Base-by-base conservation (phyloP, 2,888 invertebrate genomes). In the Uloborus plumipes region DNA sequence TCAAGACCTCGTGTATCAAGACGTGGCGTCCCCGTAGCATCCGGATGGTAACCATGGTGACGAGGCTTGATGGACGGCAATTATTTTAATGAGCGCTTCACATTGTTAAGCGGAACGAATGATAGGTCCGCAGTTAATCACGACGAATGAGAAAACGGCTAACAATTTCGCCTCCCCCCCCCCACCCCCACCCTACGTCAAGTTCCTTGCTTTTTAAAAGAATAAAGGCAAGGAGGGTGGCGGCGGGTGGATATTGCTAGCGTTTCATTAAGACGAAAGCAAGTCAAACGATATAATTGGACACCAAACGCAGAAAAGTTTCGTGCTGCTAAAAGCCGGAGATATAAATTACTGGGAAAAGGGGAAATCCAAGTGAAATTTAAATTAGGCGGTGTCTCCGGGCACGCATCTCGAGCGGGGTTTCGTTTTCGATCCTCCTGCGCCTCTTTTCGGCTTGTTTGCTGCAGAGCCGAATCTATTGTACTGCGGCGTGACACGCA, bases 41-140 rank as follows among this genome's bases (percentile, higher is more conserved):
- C 79, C 79, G 61, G 73, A 73, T 72, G 64, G 80, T 81, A 20
- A 20, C 65, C 74, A 81, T 81, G 74, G 74, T 7, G 22, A 81
- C 80, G 64, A 49, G 55, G 58, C 70, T 74, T 81, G 80, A 81
- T 81, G 80, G 80, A 81, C 80, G 80, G 80, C 80, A 81, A 81
- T 81, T 81, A 81, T 81, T 81, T 81, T 81, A 81, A 81, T 81
- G 80, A 81, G 80, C 80, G 80, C 80, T 81, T 81, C 80, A 74
- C 74, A 75, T 81, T 81, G 80, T 81, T 81, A 81, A 81, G 58
- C 64, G 74, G 80, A 51, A 81, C 70, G 80, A 74, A 75, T 81
- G 80, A 81, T 81, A 81, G 80, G 70, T 75, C 69, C 80, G 74
- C 80, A 74, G 80, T 81, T 81, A 81, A 81, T 81, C 80, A 81